Evolutionary conservation across 1,140 invertebrate species (phyloP).

Genomic region (Leguminivora glycinivorella): DNA sequence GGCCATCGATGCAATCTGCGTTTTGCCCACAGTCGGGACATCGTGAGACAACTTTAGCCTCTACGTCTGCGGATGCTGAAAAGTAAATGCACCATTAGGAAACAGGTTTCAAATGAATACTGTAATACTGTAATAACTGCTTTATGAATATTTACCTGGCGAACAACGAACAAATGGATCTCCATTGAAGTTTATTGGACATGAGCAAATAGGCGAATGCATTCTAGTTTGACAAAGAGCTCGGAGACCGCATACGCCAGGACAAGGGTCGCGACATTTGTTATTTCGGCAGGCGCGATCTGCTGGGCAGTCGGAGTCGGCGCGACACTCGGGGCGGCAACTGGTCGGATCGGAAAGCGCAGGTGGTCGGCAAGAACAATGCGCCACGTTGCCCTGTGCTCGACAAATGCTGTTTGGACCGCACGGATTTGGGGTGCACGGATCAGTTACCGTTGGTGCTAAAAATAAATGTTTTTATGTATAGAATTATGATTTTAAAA

Average conservation of each 20-base stretch:
- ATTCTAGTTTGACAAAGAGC: conserved; percentile 85
- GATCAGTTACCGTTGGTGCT: conserved; percentile 80
- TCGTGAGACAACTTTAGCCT: conserved; percentile 82
- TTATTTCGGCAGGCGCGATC: conserved; percentile 84
- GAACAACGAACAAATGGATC: conserved; percentile 85
- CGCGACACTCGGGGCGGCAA: conserved; percentile 85
- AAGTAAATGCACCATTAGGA: conserved; percentile 37
- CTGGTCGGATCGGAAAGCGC: conserved; percentile 82
- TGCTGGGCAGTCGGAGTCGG: conserved; percentile 83
- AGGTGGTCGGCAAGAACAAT: conserved; percentile 84
- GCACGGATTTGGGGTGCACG: conserved; percentile 87
- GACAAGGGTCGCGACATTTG: conserved; percentile 87
- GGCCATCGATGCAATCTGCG: conserved; percentile 81
- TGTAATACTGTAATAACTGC: background rate
- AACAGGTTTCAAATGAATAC: background rate
- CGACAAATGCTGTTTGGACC: conserved; percentile 86
- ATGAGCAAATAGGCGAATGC: conserved; percentile 87
- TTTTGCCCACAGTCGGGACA: conserved; percentile 82
- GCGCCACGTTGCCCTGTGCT: conserved; percentile 81
- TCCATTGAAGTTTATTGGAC: conserved; percentile 82
- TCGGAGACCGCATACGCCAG: conserved; percentile 85
- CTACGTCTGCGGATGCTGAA: conserved; percentile 76
- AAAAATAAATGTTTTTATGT: conserved; percentile 38
- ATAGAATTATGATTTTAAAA: conserved; percentile 18
- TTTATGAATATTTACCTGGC: conserved; percentile 78